A percentile compares a stretch with the other conserved stretches of the same genome.
These are phyloP conservation scores for Numida meleagris DNA, from an alignment of 2,113 vertebrate genomes.

Conservation along the genomic window DNA sequence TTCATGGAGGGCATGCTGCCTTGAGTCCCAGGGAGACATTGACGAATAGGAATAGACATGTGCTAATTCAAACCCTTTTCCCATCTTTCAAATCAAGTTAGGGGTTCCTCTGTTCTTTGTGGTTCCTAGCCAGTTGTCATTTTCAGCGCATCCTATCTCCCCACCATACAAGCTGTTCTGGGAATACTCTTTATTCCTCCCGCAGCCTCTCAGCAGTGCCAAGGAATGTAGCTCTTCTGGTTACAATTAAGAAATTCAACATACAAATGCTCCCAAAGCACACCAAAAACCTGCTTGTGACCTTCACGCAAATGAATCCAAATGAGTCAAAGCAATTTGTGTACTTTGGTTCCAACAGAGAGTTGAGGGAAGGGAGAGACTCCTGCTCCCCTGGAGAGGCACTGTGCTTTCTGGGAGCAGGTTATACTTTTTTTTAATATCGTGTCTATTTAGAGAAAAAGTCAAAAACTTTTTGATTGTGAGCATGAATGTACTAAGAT, in stretches of 20 bases:
- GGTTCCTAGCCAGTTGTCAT: slow-evolving; percentile 50
- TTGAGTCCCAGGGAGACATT: not conserved
- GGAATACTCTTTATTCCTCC: slow-evolving; percentile 57
- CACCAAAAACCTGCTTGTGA: slow-evolving; percentile 62
- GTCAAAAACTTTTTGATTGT: not conserved
- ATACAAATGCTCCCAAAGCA: slow-evolving; percentile 41
- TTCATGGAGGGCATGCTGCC: not conserved
- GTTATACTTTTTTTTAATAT: not conserved
- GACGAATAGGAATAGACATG: not conserved
- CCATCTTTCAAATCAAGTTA: slow-evolving; percentile 60
- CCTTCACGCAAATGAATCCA: slow-evolving; percentile 6
- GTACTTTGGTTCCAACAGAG: slow-evolving; percentile 1
- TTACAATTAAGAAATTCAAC: slow-evolving; percentile 68
- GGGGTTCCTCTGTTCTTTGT: slow-evolving; percentile 41
- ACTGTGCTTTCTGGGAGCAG: not conserved
- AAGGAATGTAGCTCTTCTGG: slow-evolving; percentile 65
- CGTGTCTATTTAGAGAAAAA: not conserved
- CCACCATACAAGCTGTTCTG: not conserved
- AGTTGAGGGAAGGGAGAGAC: not conserved
- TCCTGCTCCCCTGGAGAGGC: not conserved
- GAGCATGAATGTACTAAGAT: not conserved
- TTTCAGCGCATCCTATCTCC: slow-evolving; percentile 40
- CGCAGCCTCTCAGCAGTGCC: slow-evolving; percentile 45
- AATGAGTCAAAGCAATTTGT: not conserved
- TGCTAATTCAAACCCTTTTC: slow-evolving; percentile 63